Evolutionary conservation across 2,113 vertebrate genomes (phyloP), one percentile per base, ranked within the genome.

Genomic region (Grammomys dolichurus): DNA sequence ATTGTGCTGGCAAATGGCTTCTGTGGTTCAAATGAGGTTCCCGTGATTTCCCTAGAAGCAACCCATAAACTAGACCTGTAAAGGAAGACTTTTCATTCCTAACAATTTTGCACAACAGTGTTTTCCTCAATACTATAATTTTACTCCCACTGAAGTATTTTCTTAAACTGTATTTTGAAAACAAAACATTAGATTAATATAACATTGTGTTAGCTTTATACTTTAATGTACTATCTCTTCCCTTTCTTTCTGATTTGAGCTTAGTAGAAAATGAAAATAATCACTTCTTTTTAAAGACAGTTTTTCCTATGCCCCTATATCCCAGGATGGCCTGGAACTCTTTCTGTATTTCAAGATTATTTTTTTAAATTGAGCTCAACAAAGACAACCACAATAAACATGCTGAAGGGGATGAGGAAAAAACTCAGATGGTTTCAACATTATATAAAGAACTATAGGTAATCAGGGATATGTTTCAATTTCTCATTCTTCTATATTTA

Each of bases 51-150:
- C 16, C 11, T 89, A 31, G 81, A 60, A 93, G 56, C 1, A 81
- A 73, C 31, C 17, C 77, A n/a, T 31, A 92, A 91, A 40, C n/a
- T 19, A 87, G 26, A 86, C 24, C 58, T 12, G 82, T 4, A 84
- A 22, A 80, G 0, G 17, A 92, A 13, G 31, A 81, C 28, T 96
- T 94, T 90, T 89, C 19, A 82, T 69, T 95, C 87, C 12, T 72
- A 19, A 93, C 89, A 67, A n/a, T 7, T 86, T 4, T 51, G 43
- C 6, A 26, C 3, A 78, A n/a, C 16, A 58, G 93, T 58, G 48
- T 5, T 72, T 94, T 91, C 48, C 33, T 94, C 51, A 70, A 69
- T 89, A 76, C 33, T 76, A 4, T n/a, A 92, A 89, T 90, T 94
- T 92, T 87, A 91, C 31, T 33, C 0, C 87, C 36, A 28, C 5